Evolutionary conservation across 2,797 vertebrate genomes (phyloP).

Genomic region (Halcyon leucocephala): DNA sequence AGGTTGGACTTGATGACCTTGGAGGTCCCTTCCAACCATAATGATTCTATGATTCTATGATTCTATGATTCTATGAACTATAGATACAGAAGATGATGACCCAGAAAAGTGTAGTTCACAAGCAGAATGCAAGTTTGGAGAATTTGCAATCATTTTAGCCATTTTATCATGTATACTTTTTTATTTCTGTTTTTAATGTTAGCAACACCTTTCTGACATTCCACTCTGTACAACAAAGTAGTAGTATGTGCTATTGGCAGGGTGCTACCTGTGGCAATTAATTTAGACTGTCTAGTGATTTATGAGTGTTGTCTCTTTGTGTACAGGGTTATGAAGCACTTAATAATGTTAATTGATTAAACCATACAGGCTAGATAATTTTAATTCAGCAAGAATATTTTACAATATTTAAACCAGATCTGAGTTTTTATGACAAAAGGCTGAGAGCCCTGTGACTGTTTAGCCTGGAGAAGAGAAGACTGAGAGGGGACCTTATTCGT

Average conservation of each 20-base stretch:
- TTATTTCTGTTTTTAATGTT: neutral
- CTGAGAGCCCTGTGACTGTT: too few species aligned
- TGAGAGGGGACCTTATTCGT: too few species aligned
- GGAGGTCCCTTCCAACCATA: too few species aligned
- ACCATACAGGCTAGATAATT: neutral
- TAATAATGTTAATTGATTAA: conserved; percentile 27
- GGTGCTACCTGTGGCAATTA: neutral
- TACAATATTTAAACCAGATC: neutral
- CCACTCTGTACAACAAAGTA: neutral
- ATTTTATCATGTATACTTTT: neutral
- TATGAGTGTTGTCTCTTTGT: conserved; percentile 13
- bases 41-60: too few species aligned
- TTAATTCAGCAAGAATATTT: neutral
- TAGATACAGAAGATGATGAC: neutral
- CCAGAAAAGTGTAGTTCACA: neutral
- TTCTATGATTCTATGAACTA: too few species aligned
- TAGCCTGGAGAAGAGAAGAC: too few species aligned
- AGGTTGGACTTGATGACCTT: too few species aligned
- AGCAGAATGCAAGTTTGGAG: neutral
- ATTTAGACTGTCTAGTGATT: conserved; percentile 27
- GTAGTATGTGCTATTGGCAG: neutral
- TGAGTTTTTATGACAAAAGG: neutral
- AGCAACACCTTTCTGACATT: neutral
- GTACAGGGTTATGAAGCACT: neutral
- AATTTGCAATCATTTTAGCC: neutral